Conservation (phyloP, 1,140 invertebrate species). For the Danaus plexippus region DNA sequence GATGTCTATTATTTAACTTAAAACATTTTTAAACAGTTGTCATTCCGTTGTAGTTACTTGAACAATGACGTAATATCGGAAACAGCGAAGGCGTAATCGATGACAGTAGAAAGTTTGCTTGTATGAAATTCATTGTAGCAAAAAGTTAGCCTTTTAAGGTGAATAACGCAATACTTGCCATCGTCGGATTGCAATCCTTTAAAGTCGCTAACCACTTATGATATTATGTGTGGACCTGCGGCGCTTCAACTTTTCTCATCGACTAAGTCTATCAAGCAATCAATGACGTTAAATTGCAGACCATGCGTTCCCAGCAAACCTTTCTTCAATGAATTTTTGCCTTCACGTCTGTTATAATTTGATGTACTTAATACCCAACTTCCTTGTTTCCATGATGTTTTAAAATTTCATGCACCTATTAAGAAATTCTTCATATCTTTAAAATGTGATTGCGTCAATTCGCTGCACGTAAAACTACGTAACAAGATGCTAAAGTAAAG, state of each 20-base stretch:
- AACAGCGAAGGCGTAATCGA: slow-evolving; percentile 26
- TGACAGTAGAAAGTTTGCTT: slow-evolving; percentile 43
- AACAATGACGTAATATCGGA: slow-evolving; percentile 17
- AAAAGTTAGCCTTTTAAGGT: slow-evolving; percentile 54
- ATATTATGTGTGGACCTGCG: slow-evolving; percentile 45
- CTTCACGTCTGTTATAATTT: slow-evolving; percentile 17
- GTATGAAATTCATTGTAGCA: slow-evolving; percentile 43
- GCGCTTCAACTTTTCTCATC: slow-evolving; percentile 53
- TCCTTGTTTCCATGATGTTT: slow-evolving; percentile 23
- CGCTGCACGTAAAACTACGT: too few relatives aligned
- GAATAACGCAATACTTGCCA: slow-evolving; percentile 38
- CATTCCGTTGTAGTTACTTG: slow-evolving; percentile 10
- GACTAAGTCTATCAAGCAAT: slow-evolving; percentile 28
- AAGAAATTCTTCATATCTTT: too few relatives aligned
- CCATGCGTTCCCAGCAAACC: slow-evolving; percentile 30
- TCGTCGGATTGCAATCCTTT: slow-evolving; percentile 47
- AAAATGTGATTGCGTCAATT: too few relatives aligned
- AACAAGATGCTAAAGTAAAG: too few relatives aligned
- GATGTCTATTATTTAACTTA: too few relatives aligned
- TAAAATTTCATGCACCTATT: too few relatives aligned
- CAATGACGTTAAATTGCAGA: slow-evolving; percentile 40
- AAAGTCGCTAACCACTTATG: slow-evolving; percentile 59
- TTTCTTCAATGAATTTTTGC: slow-evolving; percentile 37
- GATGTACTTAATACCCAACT: slow-evolving; percentile 6
- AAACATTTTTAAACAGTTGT: too few relatives aligned